Base-by-base conservation (phyloP, 2,797 vertebrate species). In the Gila robusta region DNA sequence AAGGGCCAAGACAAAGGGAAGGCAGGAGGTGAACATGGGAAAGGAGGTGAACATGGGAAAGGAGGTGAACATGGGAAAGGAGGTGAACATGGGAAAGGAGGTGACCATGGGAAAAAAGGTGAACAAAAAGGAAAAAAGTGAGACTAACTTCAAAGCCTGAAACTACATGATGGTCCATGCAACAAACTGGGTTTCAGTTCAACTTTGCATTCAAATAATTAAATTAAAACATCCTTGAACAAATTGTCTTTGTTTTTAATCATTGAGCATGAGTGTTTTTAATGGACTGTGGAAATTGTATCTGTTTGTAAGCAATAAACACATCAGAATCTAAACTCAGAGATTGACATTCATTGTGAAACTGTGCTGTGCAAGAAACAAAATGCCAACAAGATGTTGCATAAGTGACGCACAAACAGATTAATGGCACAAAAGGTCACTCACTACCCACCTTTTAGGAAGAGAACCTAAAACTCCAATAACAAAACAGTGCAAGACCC, bases 111-210 rank as follows among this genome's bases (percentile, higher is more conserved):
- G 6, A 54, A 79, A 10, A 59, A 78, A 41, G 54, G 37, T 0
- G 67, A 81, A 4, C 49, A 59, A 11, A 62, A 47, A 62, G 21
- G 23, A 19, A 82, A 82, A n/a, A 82, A 82, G 8, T 72, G 44
- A 5, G n/a, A 28, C 26, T 6, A 16, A 11, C 17, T 21, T 32
- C 9, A n/a, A 37, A 28, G 32, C 35, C 21, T 4, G 44, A 81
- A 67, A 5, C 23, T 1, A 21, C 2, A 11, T 12, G 47, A 32
- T 12, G 47, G 26, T 52, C 26, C 26, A 76, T 76, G 47, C n/a
- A 72, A 17, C 0, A 59, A 76, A 44, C 37, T 71, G 69, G 37
- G 23, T 37, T 19, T 56, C 17, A 37, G 35, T 54, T 73, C 37
- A n/a, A 62, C 37, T 5, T 71, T 54, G 49, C 21, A 39, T 44